Evolutionary conservation across 1,140 invertebrate species (phyloP).

Genomic region (Eriocheir sinensis): DNA sequence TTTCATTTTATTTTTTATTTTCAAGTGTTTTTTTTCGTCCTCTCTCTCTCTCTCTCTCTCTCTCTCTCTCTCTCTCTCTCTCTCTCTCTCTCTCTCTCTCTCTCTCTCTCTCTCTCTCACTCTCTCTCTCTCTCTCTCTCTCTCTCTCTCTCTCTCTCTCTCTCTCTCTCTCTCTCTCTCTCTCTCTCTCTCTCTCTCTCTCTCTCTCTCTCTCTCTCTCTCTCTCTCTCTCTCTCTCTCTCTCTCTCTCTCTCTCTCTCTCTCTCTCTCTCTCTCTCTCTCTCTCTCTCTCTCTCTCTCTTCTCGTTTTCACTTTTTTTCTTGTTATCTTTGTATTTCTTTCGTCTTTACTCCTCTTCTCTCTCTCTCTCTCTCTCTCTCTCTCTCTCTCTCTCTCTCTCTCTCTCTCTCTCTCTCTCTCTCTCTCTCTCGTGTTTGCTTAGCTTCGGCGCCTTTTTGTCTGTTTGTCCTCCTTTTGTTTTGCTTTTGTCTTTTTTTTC

Average conservation of each 20-base stretch:
- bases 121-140: neutral
- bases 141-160: neutral
- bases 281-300: no score
- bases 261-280: neutral
- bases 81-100: conserved; percentile 29
- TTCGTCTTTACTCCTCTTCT: neutral
- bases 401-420: conserved; percentile 39
- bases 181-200: neutral
- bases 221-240: neutral
- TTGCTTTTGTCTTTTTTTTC: neutral
- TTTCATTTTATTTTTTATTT: neutral
- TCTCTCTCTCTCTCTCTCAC: neutral
- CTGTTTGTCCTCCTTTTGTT: neutral
- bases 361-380: conserved; percentile 2
- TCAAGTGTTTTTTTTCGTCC: neutral
- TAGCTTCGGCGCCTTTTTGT: neutral
- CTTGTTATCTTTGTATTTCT: neutral
- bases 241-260: neutral
- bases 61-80: neutral
- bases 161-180: neutral
- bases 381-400: conserved; percentile 24
- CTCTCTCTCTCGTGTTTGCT: neutral
- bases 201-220: neutral
- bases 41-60: neutral
- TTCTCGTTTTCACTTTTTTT: neutral